A percentile compares a stretch with the other conserved stretches of the same genome.
phyloP scores from a whole-genome alignment of 2,113 vertebrate genomes.

The Ophiodon elongatus region DNA sequence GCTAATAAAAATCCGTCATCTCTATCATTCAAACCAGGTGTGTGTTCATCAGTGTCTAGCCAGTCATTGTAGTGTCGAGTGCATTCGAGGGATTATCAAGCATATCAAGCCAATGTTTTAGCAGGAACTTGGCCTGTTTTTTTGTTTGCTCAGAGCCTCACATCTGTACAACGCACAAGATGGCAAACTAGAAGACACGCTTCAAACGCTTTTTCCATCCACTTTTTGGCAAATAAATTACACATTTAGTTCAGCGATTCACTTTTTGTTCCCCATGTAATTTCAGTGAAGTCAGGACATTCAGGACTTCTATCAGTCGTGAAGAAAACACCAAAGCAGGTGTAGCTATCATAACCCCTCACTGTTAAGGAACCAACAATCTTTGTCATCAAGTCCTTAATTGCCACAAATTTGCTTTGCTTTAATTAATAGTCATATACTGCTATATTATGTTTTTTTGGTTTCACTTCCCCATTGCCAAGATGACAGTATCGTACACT shows the following conservation, averaged over 20 bases:
- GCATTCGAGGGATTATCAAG: constrained; percentile 1
- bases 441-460: not conserved
- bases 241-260: not conserved
- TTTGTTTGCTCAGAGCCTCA: not conserved
- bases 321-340: not conserved
- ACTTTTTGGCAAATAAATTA: not conserved
- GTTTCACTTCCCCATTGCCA: constrained; percentile 16
- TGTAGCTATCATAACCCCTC: not conserved
- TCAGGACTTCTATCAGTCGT: not conserved
- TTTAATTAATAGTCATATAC: not conserved
- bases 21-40: not conserved
- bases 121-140: constrained; percentile 3
- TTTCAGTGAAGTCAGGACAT: not conserved
- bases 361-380: constrained; percentile 4
- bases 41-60: not conserved
- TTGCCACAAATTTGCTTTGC: not conserved
- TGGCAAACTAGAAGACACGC: not conserved
- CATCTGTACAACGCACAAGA: not conserved
- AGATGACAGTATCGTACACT: constrained; percentile 4
- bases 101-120: not conserved
- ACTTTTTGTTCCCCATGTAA: not conserved
- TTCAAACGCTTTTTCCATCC: not conserved
- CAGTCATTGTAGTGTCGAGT: not conserved
- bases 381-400: not conserved
- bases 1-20: not conserved